Conservation (phyloP, 2,113 vertebrate genomes). For the Enhydra lutris region DNA sequence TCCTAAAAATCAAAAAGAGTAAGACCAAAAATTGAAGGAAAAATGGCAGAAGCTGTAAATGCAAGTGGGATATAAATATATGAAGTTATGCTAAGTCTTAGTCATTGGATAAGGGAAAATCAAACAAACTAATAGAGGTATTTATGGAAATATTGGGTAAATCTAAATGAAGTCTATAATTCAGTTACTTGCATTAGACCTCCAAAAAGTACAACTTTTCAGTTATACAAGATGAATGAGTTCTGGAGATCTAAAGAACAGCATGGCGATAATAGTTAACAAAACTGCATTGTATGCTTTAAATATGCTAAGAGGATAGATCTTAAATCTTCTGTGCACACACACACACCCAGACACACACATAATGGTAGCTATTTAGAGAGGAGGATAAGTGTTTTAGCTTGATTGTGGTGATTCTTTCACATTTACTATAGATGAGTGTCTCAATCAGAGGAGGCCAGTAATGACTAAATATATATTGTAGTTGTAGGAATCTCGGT, state of each 20-base stretch:
- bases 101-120: neutral
- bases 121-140: neutral
- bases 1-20: neutral
- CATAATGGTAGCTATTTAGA: neutral
- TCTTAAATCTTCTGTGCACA: neutral
- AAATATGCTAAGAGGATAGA: neutral
- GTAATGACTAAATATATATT: neutral
- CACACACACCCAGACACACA: neutral
- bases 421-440: neutral
- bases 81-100: neutral
- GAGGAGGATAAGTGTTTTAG: neutral
- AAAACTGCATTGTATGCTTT: neutral
- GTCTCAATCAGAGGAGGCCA: neutral
- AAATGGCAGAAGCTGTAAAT: neutral
- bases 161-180: neutral
- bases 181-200: neutral
- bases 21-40: neutral
- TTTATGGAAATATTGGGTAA: neutral
- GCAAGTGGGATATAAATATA: neutral
- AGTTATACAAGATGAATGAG: neutral
- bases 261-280: neutral
- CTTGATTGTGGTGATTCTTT: neutral
- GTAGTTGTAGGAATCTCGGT: neutral
- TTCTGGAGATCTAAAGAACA: neutral
- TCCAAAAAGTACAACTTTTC: neutral